phyloP scores from a whole-genome alignment of 2,797 vertebrate species.

The Microctenopoma lineatum region DNA sequence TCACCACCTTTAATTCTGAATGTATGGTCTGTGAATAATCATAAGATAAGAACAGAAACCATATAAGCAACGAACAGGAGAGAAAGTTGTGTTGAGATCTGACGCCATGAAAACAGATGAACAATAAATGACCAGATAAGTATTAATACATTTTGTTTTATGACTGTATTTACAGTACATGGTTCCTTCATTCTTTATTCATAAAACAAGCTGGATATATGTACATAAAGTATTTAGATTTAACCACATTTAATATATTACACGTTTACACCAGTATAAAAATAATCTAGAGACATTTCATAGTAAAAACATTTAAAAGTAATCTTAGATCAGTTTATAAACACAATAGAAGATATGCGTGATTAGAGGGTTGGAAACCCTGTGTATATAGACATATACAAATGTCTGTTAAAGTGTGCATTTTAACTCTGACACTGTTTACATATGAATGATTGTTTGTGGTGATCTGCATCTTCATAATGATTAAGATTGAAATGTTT shows the following conservation, averaged over 20 bases:
- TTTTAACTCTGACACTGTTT: conserved; percentile 12
- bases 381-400: no score
- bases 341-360: neutral
- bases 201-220: neutral
- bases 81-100: conserved; percentile 17
- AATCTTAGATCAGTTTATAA: conserved; percentile 1
- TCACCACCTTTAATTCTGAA: no score
- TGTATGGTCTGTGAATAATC: no score
- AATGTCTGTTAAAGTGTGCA: no score
- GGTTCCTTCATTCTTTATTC: conserved; percentile 19
- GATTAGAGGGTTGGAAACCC: no score
- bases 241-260: conserved; percentile 16
- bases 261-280: conserved; percentile 22
- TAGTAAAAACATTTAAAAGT: neutral
- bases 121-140: conserved; percentile 79
- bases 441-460: conserved; percentile 6
- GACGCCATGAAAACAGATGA: conserved; percentile 62
- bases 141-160: conserved; percentile 46
- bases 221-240: conserved; percentile 14
- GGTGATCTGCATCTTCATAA: neutral
- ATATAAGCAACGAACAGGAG: no score
- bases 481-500: neutral
- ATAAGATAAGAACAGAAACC: no score
- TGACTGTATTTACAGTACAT: conserved; percentile 51
- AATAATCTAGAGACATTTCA: conserved; percentile 9